phyloP scores from a whole-genome alignment of 2,797 vertebrate species.

The Eulemur rubriventer region DNA sequence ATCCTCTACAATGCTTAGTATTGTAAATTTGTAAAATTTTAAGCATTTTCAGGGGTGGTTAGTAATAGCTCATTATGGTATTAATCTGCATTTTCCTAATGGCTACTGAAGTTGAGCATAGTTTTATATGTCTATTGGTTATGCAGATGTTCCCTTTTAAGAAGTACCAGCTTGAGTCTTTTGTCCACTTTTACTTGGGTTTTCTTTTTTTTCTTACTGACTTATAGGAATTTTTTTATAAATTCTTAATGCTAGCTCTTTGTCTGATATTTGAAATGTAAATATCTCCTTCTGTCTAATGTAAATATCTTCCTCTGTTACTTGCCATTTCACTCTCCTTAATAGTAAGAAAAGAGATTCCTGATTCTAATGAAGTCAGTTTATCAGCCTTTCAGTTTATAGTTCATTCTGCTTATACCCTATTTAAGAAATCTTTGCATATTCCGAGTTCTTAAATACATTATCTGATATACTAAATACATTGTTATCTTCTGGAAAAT shows the following conservation, averaged over 20 bases:
- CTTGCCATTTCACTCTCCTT: conserved; percentile 17
- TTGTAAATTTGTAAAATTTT: not conserved
- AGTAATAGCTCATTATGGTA: not conserved
- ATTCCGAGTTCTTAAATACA: not conserved
- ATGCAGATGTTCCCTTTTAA: not conserved
- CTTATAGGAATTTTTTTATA: not conserved
- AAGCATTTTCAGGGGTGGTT: not conserved
- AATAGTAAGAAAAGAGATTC: conserved; percentile 22
- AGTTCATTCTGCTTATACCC: not conserved
- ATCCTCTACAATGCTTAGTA: not conserved
- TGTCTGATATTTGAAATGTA: not conserved
- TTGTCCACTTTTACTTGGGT: not conserved
- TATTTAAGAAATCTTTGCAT: not conserved
- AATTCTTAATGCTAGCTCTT: not conserved
- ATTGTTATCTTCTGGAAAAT: not conserved
- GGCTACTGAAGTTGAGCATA: not conserved
- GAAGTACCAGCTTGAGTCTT: not conserved
- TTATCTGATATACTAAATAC: not conserved
- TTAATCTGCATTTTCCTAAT: not conserved
- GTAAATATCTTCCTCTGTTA: not conserved
- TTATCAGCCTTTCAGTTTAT: not conserved
- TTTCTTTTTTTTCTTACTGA: not conserved
- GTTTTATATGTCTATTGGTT: not conserved
- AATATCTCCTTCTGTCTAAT: not conserved
- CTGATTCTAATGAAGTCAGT: conserved; percentile 14